Evolutionary conservation across 2,797 vertebrate genomes (phyloP), one percentile per base, ranked within the genome.

Genomic region (Paedocypris micromegethes): DNA sequence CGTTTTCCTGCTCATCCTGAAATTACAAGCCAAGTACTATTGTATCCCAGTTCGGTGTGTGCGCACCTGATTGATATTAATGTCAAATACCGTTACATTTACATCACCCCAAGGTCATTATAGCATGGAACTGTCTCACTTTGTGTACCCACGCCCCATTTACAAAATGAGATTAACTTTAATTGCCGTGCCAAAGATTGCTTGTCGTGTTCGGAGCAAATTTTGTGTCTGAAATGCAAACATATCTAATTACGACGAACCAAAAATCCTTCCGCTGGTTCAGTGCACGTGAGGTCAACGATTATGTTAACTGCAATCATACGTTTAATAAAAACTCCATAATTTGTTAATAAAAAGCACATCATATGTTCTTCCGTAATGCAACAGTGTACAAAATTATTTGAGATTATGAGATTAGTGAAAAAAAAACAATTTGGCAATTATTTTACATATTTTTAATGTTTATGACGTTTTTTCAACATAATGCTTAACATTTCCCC

Each of bases 261-360:
- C 74, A 76, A 79, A 74, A 63, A 75, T 75, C 59, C 82, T 82
- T 82, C 83, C 84, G 80, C 82, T 84, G 87, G 86, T 87, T 89
- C 85, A 87, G 75, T 82, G 87, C 84, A 86, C 88, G 85, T 86
- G 85, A 86, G 88, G 86, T 88, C 87, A 88, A 78, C 86, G 83
- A 84, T 85, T 81, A 75, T 78, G 78, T 81, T 84, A 80, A 84
- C 81, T 81, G 83, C 23, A 23, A 23, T 23, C 23, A 23, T 23
- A 23, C 46, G 53, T 4, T 6, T 3, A 64, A 23, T 9, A 42
- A 64, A 73, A 59, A 9, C 65, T 23, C 23, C 23, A 23, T 23
- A 23, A 23, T 23, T 23, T 23, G 23, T 23, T 23, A 23, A 23
- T 23, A 23, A 23, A 23, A 23, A 23, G 23, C 23, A 23, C 1